Evolutionary conservation across 2,797 vertebrate species (phyloP).

Genomic region (Paramormyrops hopkinsi): DNA sequence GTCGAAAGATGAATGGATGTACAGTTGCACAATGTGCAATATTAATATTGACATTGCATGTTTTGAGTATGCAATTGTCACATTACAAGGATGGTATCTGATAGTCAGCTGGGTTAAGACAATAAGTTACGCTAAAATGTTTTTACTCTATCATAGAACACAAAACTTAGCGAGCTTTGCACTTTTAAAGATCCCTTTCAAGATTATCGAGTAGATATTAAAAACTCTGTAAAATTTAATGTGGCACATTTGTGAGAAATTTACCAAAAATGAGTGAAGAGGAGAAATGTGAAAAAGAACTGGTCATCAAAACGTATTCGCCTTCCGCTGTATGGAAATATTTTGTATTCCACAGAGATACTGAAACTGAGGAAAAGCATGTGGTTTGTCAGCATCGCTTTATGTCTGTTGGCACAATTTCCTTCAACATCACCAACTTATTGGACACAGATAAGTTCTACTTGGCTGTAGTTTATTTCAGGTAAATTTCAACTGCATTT

Average conservation of each 20-base stretch:
- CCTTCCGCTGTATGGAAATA: not conserved
- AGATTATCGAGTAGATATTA: not conserved
- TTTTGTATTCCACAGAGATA: not conserved
- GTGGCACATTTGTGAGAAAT: not conserved
- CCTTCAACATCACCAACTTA: not conserved
- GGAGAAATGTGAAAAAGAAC: not conserved
- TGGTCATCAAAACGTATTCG: not conserved
- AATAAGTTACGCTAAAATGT: not conserved
- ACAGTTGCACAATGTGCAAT: not conserved
- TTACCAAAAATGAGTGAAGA: not conserved
- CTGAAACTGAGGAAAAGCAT: not conserved
- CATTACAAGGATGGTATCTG: not conserved
- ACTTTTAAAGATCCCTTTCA: not conserved
- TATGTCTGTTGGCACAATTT: not conserved
- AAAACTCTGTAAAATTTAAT: not conserved
- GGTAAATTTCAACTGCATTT: not conserved
- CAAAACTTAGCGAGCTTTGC: not conserved
- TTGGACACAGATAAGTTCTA: not conserved
- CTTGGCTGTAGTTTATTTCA: not conserved
- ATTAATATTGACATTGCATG: not conserved
- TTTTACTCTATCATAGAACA: not conserved
- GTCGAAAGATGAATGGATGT: not conserved
- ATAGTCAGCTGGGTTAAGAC: not conserved
- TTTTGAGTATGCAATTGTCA: not conserved
- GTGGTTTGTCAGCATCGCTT: not conserved